Base-by-base conservation (phyloP, 2,888 invertebrate species). In the Mesopsocus fuscifrons region DNA sequence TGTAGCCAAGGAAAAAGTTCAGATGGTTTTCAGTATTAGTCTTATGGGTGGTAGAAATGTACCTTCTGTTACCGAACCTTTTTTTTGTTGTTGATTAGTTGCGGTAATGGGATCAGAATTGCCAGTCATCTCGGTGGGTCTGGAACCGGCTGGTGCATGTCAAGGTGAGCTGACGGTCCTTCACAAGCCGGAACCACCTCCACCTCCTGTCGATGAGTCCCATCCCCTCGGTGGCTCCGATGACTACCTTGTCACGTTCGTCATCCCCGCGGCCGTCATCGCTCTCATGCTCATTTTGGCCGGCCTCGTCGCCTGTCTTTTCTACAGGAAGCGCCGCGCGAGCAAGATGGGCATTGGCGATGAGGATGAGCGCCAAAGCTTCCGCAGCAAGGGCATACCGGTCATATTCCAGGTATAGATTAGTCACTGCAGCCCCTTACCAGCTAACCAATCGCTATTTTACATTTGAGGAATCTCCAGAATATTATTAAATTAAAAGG, bases 211-310 rank as follows among this genome's bases (percentile, higher is more conserved):
- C 18, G 62, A 62, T 34, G 59, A 63, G 35, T 55, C 58, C 9
- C 59, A 59, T 2, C 56, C 59, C 5, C 54, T 58, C 30, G 56
- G 45, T 21, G 47, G 50, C 20, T 50, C 50, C 41, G 63, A 64
- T 40, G 62, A 65, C 44, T 62, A 68, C 44, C 59, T 68, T 49
- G 59, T 70, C 41, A 91, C 89, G 8, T 88, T 87, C 50, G 77
- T 94, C 32, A 72, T 94, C 45, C 92, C 95, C 0, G 83, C 85
- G 1, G 72, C 85, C 11, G 82, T 92, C 22, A 84, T 94, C 46
- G 73, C 84, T 1, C 74, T 79, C 16, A 89, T 95, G 81, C 67
- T 94, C 31, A 60, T 91, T 11, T 65, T 94, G 34, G 88, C 92
- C 0, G 77, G 83, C 1, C 67, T 91, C 43, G 77, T 92, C 43